Base-by-base conservation (phyloP, 2,888 invertebrate species). In the Drosophila nr. perissopoda region DNA sequence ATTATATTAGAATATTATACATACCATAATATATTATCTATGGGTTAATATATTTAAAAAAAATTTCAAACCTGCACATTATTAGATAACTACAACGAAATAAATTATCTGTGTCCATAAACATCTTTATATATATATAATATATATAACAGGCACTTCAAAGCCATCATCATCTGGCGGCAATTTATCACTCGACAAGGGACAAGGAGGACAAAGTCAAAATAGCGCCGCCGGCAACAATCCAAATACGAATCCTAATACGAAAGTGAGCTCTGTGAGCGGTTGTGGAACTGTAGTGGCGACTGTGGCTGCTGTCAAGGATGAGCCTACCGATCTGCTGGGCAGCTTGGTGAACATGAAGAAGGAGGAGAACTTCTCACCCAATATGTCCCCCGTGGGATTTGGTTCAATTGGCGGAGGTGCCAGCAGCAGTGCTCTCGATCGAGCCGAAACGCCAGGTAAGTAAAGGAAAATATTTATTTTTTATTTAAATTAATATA, bases 321-420 rank as follows among this genome's bases (percentile, higher is more conserved):
- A 92, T 52, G 91, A 91, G 65, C 88, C 91, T 5, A n/a, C 71
- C 1, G 90, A 89, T 64, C 72, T 88, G 16, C 66, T 92, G 5
- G 74, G 79, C 10, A 88, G 79, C 56, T 70, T 92, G 18, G 83
- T 82, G 0, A 90, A 83, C 57, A 76, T 92, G 57, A 92, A 92
- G 61, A 92, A 92, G 42, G 92, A 92, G 61, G 92, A 92, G 54
- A 74, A 75, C 10, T 77, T 87, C 34, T 90, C 91, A 4, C 91
- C 91, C 31, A 90, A 84, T 34, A 89, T 92, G 87, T 92, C 92
- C 2, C 92, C 92, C 11, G 91, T 91, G 54, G 92, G 92, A 7
- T 92, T 92, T 74, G 91, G 91, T 18, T 83, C 92, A 5, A 84
- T 92, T 61, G 89, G 74, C n/a, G 73, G 63, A 36, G 42, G 72